These are phyloP conservation scores for Poeciliopsis retropinna DNA, from an alignment of 2,113 vertebrate genomes.

Conservation along the genomic window DNA sequence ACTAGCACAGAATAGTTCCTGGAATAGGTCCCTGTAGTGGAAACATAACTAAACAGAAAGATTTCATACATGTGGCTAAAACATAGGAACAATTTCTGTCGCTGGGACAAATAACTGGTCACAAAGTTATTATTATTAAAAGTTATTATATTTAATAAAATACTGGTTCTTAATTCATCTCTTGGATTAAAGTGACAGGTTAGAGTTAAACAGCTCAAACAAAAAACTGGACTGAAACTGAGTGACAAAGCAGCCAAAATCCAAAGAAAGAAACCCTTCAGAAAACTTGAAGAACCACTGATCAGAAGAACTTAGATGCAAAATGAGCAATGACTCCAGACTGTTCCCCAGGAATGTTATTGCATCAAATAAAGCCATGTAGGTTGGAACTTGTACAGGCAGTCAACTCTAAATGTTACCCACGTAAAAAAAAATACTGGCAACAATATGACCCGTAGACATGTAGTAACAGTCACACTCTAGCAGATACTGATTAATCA, in stretches of 20 bases:
- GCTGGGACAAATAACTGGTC: neutral
- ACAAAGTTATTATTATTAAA: neutral
- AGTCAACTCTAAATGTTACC: neutral
- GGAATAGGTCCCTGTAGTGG: too few relatives aligned
- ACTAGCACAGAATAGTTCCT: too few relatives aligned
- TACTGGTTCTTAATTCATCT: neutral
- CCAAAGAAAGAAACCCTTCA: too few relatives aligned
- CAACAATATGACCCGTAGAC: neutral
- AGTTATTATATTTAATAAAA: neutral
- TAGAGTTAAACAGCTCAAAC: neutral
- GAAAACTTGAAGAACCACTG: neutral
- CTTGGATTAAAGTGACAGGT: neutral
- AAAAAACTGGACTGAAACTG: neutral
- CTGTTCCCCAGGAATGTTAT: neutral
- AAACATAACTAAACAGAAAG: too few relatives aligned
- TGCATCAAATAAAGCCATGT: neutral
- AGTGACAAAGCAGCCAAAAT: neutral
- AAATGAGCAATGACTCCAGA: neutral
- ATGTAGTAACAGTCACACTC: neutral
- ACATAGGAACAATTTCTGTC: neutral
- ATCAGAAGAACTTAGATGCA: neutral
- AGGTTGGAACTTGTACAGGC: neutral
- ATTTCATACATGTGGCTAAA: too few relatives aligned
- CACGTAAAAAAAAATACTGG: neutral
- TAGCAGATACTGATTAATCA: constrained; percentile 7